Conservation (phyloP, 2,888 invertebrate species). For the Gastrophysa polygoni region DNA sequence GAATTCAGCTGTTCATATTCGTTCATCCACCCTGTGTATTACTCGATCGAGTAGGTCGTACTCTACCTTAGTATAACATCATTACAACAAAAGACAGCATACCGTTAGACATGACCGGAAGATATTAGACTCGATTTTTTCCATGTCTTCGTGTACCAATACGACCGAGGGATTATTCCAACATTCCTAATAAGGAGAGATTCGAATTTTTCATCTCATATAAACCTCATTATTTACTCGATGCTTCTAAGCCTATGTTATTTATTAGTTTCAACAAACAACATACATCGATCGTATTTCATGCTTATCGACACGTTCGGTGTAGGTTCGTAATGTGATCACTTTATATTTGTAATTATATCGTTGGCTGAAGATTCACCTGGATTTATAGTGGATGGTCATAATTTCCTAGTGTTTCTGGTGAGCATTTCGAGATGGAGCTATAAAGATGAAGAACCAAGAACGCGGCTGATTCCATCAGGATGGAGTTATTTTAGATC, state of each 20-base stretch:
- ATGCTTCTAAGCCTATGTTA: constrained; percentile 14
- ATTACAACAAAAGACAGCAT: constrained; percentile 7
- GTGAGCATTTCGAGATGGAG: no score
- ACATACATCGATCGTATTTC: constrained; percentile 15
- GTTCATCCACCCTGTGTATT: no score
- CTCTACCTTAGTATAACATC: constrained; percentile 1
- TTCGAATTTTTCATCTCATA: constrained; percentile 3
- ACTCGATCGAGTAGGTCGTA: no score
- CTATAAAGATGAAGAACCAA: no score
- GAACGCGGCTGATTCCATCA: no score
- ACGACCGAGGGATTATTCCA: constrained; percentile 6
- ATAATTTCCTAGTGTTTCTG: not conserved
- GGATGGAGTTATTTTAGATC: no score
- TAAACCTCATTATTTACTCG: constrained; percentile 15
- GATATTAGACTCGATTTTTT: constrained; percentile 12
- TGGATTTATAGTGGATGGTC: not conserved
- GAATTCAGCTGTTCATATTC: no score
- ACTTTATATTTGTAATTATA: constrained; percentile 14
- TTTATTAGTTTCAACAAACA: constrained; percentile 12
- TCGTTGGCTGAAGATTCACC: not conserved
- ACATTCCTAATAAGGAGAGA: constrained; percentile 15
- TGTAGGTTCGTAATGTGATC: constrained; percentile 11
- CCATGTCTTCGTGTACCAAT: constrained; percentile 4
- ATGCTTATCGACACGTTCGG: constrained; percentile 12
- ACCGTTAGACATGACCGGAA: constrained; percentile 16